Base-by-base conservation (phyloP, 2,113 vertebrate species). In the Probosciger aterrimus region DNA sequence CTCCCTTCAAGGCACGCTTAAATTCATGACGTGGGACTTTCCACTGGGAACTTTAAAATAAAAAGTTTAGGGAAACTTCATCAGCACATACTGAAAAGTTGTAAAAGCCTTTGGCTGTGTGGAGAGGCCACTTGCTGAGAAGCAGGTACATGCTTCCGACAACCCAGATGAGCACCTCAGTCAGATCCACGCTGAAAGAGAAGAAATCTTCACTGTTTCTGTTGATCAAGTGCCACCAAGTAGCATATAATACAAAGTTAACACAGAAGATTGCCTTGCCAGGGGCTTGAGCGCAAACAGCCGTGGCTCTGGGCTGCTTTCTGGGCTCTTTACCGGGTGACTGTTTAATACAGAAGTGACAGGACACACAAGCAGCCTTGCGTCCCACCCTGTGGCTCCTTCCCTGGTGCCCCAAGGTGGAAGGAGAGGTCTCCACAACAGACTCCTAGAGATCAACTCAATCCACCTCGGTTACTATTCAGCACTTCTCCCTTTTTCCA, bases 151-250 rank as follows among this genome's bases (percentile, higher is more conserved):
- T 5, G 52, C 15, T 30, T 33, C 57, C 49, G 17, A 15, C 9
- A 20, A 16, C 2, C 3, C n/a, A 78, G n/a, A 22, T 0, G 2
- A 46, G 46, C 0, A 1, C 8, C 39, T 82, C 39, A 68, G 6
- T 6, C 18, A 68, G 65, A 33, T 17, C 33, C 4, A 9, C 2
- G 4, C 12, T 15, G 39, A 47, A 55, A 73, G 19, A 60, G 23
- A 64, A 44, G 22, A 75, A 87, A 71, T 13, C 41, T 28, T 24
- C 25, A 7, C 47, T 39, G 7, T 37, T 80, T 39, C 44, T 82
- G 31, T 49, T n/a, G 37, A 49, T 18, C 31, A 37, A 41, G 47
- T 69, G 78, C 37, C 79, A 62, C 53, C 75, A 24, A 14, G 70
- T 43, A 91, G 43, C 52, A 91, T 64, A 63, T 18, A 23, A 67